Base-by-base conservation (phyloP, 2,797 vertebrate species). In the Dendrocincla fuliginosa region DNA sequence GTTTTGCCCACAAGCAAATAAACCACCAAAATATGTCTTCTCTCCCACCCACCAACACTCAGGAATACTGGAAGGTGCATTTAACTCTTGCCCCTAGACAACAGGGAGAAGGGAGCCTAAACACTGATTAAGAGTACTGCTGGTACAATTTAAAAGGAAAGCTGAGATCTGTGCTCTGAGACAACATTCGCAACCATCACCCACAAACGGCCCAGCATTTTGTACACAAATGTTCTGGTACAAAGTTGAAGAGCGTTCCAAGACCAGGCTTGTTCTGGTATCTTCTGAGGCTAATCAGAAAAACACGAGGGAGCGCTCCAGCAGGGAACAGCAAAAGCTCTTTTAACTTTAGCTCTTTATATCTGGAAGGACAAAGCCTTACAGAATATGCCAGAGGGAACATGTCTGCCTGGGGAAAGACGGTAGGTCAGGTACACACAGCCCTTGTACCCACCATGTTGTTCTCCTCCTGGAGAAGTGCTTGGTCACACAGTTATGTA, bases 211-310 rank as follows among this genome's bases (percentile, higher is more conserved):
- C 71, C 71, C 84, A 35, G 47, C 63, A 16, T 63, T 88, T 83
- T 52, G 59, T 69, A 90, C 33, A 80, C 78, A 94, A 84, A 75
- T 19, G 5, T 65, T 93, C 69, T 88, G 77, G 73, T 69, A 39
- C 55, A 42, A 95, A 90, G 85, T 20, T 78, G 93, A 94, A 88
- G 80, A 95, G 59, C 1, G 1, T 44, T 95, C 94, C 83, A 91
- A 94, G 94, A 95, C 74, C 18, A 6, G 95, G 83, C 91, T 95
- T 94, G 90, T 76, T 86, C 59, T 16, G 8, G 50, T 84, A 94
- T 91, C 94, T 95, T 94, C 55, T 65, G 65, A 78, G 59, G 59
- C 42, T 88, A 61, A 94, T 91, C 83, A 84, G 65, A 84, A 94
- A 78, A 91, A 81, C 73, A 50, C 3, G 39, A 82, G 42, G 42